phyloP scores from a whole-genome alignment of 2,113 vertebrate species.

The Bufo bufo region DNA sequence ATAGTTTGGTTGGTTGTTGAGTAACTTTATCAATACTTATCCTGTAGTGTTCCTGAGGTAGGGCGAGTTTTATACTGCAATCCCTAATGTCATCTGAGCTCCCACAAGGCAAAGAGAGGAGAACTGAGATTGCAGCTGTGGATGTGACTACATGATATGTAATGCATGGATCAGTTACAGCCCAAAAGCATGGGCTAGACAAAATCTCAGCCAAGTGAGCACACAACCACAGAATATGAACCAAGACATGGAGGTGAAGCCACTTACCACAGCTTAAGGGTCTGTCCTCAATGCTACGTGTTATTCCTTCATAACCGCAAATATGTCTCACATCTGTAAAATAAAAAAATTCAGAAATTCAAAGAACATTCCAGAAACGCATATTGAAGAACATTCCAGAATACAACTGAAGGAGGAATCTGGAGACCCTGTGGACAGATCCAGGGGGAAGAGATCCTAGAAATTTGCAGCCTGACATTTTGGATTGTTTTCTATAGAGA shows the following conservation, averaged over 20 bases:
- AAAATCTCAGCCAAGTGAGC: background rate
- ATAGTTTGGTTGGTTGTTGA: too few species aligned
- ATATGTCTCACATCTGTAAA: background rate
- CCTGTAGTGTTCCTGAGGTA: too few species aligned
- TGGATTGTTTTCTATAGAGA: too few species aligned
- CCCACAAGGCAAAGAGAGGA: too few species aligned
- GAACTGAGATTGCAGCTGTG: background rate
- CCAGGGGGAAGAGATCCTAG: background rate
- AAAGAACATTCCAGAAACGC: background rate
- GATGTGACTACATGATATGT: background rate
- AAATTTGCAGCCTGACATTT: background rate
- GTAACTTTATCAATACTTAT: too few species aligned
- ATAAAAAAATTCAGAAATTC: background rate
- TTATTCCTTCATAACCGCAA: background rate
- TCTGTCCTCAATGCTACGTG: background rate
- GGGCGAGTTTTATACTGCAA: too few species aligned
- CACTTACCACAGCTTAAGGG: conserved; percentile 4
- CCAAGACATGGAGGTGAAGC: background rate
- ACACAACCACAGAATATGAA: background rate
- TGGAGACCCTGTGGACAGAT: too few species aligned
- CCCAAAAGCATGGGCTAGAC: background rate
- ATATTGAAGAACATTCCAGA: too few species aligned
- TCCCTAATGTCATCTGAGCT: too few species aligned
- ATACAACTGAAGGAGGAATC: background rate
- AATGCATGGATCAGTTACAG: background rate